phyloP scores from a whole-genome alignment of 2,797 vertebrate genomes.

The Numenius phaeopus region DNA sequence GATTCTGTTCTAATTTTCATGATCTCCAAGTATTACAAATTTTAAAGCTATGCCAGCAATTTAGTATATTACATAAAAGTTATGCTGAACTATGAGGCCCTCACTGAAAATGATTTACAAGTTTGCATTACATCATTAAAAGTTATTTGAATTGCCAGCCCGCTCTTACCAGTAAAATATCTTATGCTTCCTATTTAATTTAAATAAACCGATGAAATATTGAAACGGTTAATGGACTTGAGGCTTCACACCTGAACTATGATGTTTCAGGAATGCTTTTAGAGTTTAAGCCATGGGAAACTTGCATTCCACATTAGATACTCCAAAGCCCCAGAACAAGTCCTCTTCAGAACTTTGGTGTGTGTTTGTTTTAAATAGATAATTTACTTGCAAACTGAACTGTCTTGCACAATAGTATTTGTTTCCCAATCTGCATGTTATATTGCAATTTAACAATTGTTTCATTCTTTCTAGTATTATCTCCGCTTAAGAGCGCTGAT shows the following conservation, averaged over 20 bases:
- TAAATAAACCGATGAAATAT: slow-evolving; percentile 11
- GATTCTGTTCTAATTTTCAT: slow-evolving; percentile 62
- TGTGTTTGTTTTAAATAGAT: not conserved
- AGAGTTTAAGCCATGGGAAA: slow-evolving; percentile 17
- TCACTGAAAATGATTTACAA: slow-evolving; percentile 37
- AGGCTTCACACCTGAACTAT: slow-evolving; percentile 56
- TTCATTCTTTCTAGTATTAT: slow-evolving; percentile 34
- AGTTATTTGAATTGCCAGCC: slow-evolving; percentile 2
- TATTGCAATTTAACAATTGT: not conserved
- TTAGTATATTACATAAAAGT: slow-evolving; percentile 34
- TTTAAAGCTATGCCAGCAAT: slow-evolving; percentile 52
- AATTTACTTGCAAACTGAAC: slow-evolving; percentile 19
- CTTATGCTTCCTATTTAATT: slow-evolving; percentile 9
- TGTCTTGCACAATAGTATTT: slow-evolving; percentile 10
- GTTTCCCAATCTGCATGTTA: slow-evolving; percentile 1
- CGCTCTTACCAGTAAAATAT: not conserved
- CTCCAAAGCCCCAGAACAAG: not conserved
- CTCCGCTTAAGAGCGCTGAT: not conserved
- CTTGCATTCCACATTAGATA: not conserved
- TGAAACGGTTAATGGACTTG: not conserved
- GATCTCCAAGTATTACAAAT: slow-evolving; percentile 37
- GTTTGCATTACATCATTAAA: slow-evolving; percentile 46
- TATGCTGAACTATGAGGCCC: slow-evolving; percentile 27
- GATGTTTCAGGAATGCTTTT: slow-evolving; percentile 44
- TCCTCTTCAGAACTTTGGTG: not conserved